phyloP scores from a whole-genome alignment of 2,113 vertebrate species.

The Pipra filicauda region DNA sequence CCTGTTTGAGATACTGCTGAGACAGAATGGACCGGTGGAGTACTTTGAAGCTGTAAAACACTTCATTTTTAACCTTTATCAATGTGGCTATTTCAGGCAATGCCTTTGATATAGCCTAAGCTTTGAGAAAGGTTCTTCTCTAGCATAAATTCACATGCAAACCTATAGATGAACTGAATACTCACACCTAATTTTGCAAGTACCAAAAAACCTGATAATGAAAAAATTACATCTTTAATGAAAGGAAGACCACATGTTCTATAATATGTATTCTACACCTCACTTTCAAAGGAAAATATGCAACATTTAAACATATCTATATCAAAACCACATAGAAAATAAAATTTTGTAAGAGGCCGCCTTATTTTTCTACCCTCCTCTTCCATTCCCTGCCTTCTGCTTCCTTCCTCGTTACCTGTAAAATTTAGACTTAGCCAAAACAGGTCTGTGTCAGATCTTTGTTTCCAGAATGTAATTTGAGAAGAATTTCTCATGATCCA shows the following conservation, averaged over 20 bases:
- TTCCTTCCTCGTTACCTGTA: background rate
- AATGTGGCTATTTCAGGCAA: background rate
- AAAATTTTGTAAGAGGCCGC: background rate
- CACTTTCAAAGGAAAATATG: background rate
- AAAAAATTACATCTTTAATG: background rate
- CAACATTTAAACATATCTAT: background rate
- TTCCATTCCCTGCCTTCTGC: background rate
- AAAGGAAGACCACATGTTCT: background rate
- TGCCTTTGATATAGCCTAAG: background rate
- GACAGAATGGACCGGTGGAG: background rate
- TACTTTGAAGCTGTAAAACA: background rate
- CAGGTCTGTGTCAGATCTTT: background rate
- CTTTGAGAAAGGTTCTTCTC: background rate
- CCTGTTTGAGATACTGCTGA: background rate
- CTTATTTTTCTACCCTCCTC: background rate
- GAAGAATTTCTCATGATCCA: background rate
- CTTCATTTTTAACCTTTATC: background rate
- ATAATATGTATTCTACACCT: background rate
- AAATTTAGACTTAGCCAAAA: background rate
- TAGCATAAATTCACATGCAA: background rate
- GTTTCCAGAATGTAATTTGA: background rate
- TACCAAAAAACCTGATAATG: background rate
- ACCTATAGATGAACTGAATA: background rate
- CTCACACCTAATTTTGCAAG: constrained; percentile 2
- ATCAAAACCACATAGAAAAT: background rate